A percentile compares a stretch with the other conserved stretches of the same genome.
Evolutionary conservation across 2,113 vertebrate species (phyloP).

Genomic region (Rhynchomys soricoides): DNA sequence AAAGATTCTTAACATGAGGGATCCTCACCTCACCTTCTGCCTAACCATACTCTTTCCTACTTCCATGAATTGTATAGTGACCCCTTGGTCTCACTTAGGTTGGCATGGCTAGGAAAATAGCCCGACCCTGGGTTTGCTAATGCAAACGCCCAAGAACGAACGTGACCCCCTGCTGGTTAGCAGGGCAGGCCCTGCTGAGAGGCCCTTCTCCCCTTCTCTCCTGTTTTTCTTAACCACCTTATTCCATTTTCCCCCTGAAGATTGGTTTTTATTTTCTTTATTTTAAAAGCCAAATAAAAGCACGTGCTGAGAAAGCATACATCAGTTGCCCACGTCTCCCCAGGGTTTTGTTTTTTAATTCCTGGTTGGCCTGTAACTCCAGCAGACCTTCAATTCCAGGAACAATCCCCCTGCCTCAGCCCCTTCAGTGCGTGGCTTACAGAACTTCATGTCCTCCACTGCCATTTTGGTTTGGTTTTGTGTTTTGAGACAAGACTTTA

Average conservation of each 20-base stretch:
- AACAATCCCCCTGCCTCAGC: neutral
- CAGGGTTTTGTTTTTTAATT: neutral
- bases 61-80: neutral
- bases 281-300: neutral
- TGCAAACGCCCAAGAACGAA: neutral
- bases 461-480: neutral
- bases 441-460: neutral
- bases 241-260: neutral
- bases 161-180: neutral
- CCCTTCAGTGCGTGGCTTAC: neutral
- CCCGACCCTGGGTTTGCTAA: too few relatives aligned
- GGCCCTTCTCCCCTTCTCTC: neutral
- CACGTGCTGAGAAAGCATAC: neutral
- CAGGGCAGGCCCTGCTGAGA: neutral
- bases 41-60: neutral
- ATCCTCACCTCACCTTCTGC: neutral
- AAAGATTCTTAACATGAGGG: neutral
- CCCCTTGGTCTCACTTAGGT: neutral
- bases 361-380: neutral
- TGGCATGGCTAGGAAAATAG: neutral
- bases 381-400: neutral
- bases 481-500: neutral
- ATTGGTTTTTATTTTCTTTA: neutral
- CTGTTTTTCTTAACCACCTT: neutral
- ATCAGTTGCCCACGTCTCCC: neutral